Percentiles rank a stretch among this genome's conserved stretches.
These are phyloP conservation scores for Gryllus longicercus DNA, from an alignment of 2,888 invertebrate species.

Conservation along the genomic window DNA sequence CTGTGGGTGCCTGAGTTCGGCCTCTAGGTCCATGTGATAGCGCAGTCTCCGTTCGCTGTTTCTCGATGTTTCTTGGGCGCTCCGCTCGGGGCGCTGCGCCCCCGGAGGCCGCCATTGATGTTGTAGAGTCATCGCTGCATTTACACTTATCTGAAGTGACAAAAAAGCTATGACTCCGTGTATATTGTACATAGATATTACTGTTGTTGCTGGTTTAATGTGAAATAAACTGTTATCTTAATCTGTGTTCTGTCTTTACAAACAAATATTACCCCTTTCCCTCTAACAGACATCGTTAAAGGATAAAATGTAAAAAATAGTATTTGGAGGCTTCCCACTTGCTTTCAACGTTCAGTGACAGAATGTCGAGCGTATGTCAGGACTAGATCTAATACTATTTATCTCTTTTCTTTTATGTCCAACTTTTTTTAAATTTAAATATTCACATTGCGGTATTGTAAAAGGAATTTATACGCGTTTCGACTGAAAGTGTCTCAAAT, in stretches of 20 bases:
- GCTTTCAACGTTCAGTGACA: too few species aligned
- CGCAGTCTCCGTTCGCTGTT: constrained; percentile 26
- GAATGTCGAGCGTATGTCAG: too few species aligned
- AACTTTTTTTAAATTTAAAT: too few species aligned
- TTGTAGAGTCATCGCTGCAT: constrained; percentile 1
- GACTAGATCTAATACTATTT: too few species aligned
- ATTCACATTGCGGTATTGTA: too few species aligned
- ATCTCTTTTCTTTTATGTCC: too few species aligned
- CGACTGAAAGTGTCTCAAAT: too few species aligned
- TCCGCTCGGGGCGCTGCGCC: neutral
- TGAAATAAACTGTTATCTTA: constrained; percentile 31
- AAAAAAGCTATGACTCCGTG: constrained; percentile 27
- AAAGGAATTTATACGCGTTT: too few species aligned
- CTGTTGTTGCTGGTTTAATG: constrained; percentile 30
- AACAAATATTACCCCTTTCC: too few species aligned
- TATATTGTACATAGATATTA: constrained; percentile 29
- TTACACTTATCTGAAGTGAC: constrained; percentile 22
- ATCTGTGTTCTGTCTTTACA: neutral
- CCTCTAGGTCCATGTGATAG: constrained; percentile 17
- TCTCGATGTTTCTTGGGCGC: constrained; percentile 11
- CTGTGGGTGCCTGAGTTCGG: neutral
- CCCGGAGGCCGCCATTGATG: neutral
- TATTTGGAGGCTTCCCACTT: too few species aligned
- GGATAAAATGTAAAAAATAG: too few species aligned
- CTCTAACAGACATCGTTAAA: too few species aligned